Base-by-base conservation (phyloP, 2,888 invertebrate species). In the Sphaeridia pumilis region DNA sequence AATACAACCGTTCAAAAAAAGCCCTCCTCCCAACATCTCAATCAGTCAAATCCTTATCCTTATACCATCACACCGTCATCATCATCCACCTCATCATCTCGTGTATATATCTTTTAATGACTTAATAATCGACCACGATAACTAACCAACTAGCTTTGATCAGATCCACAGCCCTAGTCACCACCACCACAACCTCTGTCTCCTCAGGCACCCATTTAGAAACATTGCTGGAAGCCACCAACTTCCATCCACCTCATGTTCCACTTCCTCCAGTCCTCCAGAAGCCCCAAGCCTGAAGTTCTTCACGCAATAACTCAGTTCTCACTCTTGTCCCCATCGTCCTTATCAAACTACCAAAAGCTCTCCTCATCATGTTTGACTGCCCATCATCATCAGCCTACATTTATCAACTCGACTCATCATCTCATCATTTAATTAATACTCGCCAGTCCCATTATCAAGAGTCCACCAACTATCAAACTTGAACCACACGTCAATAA, bases 61-160 rank as follows among this genome's bases (percentile, higher is more conserved):
- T n/a, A n/a, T n/a, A n/a, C n/a, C n/a, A n/a, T n/a, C n/a, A n/a
- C n/a, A n/a, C n/a, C n/a, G n/a, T n/a, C n/a, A n/a, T n/a, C n/a
- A n/a, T n/a, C n/a, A n/a, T n/a, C n/a, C n/a, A n/a, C n/a, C n/a
- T n/a, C n/a, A n/a, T n/a, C 54, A 54, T 43, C 49, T 36, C 43
- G 54, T 27, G 49, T 20, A 41, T n/a, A 54, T n/a, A n/a, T n/a
- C n/a, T n/a, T n/a, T 45, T 54, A 55, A 55, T 55, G 47, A 55
- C 47, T 45, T 45, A 55, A 55, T 50, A 50, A 55, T 55, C 46
- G 50, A 55, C 46, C 44, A 46, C 43, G 50, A 47, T 48, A 47
- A 53, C 22, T 36, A n/a, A n/a, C n/a, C n/a, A n/a, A n/a, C n/a
- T n/a, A n/a, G n/a, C n/a, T n/a, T n/a, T n/a, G n/a, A n/a, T n/a